A percentile compares a stretch with the other conserved stretches of the same genome.
These are phyloP conservation scores for Zoanthus solanderi DNA, from an alignment of 92 coral and sea anemone species.

Conservation along the genomic window DNA sequence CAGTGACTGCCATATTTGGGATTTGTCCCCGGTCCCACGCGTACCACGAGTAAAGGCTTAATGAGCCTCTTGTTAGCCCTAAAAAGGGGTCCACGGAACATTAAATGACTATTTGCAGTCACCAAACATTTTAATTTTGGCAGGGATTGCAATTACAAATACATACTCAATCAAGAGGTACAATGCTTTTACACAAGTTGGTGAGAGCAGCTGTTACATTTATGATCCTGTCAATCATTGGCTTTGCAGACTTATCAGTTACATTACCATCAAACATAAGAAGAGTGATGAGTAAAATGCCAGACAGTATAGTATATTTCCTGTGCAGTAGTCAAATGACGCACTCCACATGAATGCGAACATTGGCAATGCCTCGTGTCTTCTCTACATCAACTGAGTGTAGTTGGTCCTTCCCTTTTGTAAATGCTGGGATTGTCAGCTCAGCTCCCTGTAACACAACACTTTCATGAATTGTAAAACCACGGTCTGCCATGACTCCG, in stretches of 20 bases:
- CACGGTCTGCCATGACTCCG: not conserved
- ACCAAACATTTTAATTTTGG: too few species aligned
- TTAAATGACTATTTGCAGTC: too few species aligned
- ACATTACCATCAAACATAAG: conserved; percentile 15
- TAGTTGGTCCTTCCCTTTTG: not conserved
- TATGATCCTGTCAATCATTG: not conserved
- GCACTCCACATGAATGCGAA: not conserved
- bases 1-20: too few species aligned
- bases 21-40: too few species aligned
- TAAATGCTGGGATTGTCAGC: not conserved
- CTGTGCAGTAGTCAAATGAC: conserved; percentile 20
- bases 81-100: too few species aligned
- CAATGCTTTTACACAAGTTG: too few species aligned
- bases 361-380: conserved; percentile 1
- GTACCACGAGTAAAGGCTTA: too few species aligned
- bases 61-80: too few species aligned
- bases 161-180: too few species aligned
- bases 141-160: too few species aligned
- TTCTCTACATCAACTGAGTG: not conserved
- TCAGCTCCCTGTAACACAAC: not conserved
- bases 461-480: not conserved
- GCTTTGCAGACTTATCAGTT: not conserved
- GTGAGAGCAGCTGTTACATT: not conserved
- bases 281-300: conserved; percentile 26
- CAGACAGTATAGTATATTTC: conserved; percentile 39